Evolutionary conservation across 2,888 invertebrate species (phyloP), one percentile per base, ranked within the genome.

Genomic region (Eretmocerus hayati): DNA sequence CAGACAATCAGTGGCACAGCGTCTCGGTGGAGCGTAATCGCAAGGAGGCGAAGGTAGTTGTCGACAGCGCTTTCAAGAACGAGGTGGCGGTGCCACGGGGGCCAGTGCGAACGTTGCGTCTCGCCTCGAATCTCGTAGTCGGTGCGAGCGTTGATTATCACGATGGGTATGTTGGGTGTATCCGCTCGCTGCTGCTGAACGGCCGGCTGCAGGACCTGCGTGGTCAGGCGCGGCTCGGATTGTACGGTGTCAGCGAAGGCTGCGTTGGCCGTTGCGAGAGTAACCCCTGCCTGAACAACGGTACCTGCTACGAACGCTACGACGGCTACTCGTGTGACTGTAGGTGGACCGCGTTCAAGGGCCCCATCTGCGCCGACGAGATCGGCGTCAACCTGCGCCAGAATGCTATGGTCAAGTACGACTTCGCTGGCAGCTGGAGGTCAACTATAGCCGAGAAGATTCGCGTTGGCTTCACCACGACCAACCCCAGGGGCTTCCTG

Each of bases 261-360:
- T 96, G 96, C 73, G 75, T 84, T 52, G 95, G 95, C 42, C 90
- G 90, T 69, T 97, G 96, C 68, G 80, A 81, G 61, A 92, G 91
- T 58, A 86, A 76, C 62, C 96, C 96, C 1, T 97, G 97, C 64
- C 80, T 95, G 39, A 96, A 97, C 73, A 93, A 94, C 68, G 96
- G 96, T 54, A 94, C 94, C 1, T 97, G 97, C 61, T 80, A 82
- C 45, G 96, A 97, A 73, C 81, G 84, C 13, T 97, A 94, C 72
- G 90, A 92, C 69, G 83, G 87, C 5, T 97, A 94, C 73, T 78
- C 78, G 43, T 97, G 96, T 73, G 95, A 97, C 72, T 97, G 96
- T 62, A 85, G 96, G 56, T 96, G 93, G 87, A 96, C 96, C 30
- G 90, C 96, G 8, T 97, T 95, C 75, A 92, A 96, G 72, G 96